These are phyloP conservation scores for Centruroides sculpturatus DNA, from an alignment of 1,140 invertebrate genomes.

Conservation along the genomic window DNA sequence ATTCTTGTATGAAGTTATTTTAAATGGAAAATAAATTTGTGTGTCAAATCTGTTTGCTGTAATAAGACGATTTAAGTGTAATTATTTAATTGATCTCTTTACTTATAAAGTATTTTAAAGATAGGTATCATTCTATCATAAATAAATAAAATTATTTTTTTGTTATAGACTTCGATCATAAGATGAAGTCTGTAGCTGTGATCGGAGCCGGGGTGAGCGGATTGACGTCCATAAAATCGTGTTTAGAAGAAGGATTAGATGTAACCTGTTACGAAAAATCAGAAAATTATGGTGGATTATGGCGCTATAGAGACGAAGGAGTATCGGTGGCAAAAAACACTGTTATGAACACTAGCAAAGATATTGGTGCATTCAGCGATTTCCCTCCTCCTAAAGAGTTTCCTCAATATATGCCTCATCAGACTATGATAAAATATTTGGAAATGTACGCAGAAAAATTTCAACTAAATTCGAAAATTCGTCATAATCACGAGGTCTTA, in stretches of 20 bases:
- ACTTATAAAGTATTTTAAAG: too few relatives aligned
- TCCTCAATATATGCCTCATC: conserved; percentile 28
- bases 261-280: conserved; percentile 33
- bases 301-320: conserved; percentile 31
- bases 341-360: conserved; percentile 32
- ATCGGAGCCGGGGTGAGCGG: conserved; percentile 35
- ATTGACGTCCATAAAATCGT: conserved; percentile 30
- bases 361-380: conserved; percentile 33
- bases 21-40: too few relatives aligned
- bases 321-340: conserved; percentile 20
- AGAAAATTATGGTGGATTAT: conserved; percentile 34
- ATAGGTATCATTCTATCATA: too few relatives aligned
- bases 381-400: conserved; percentile 26
- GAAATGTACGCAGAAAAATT: conserved; percentile 23
- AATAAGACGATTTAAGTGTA: too few relatives aligned
- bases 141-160: too few relatives aligned
- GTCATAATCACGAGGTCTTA: conserved; percentile 17
- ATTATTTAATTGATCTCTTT: too few relatives aligned
- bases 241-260: conserved; percentile 28
- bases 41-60: too few relatives aligned
- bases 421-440: conserved; percentile 23
- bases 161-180: too few relatives aligned
- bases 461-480: conserved; percentile 21
- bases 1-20: too few relatives aligned
- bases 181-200: conserved; percentile 7